These are phyloP conservation scores for Mus spretus DNA, from an alignment of 2,797 vertebrate genomes.

Conservation along the genomic window DNA sequence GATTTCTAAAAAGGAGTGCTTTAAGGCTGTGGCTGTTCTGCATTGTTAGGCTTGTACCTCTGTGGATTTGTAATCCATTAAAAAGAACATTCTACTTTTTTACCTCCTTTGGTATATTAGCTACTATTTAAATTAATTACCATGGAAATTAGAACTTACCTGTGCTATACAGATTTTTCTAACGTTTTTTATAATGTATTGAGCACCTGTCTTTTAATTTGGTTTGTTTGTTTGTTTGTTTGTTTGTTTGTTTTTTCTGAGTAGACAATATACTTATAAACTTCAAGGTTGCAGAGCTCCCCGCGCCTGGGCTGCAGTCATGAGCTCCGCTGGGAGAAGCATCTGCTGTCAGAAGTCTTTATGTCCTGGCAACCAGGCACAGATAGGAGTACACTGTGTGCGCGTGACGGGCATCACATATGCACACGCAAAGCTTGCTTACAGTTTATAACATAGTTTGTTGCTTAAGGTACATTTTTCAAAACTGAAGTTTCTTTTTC, in stretches of 20 bases:
- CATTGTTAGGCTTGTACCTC: not conserved
- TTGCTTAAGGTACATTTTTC: not conserved
- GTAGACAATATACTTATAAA: slow-evolving; percentile 16
- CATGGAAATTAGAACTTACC: not conserved
- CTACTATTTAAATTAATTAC: slow-evolving; percentile 43
- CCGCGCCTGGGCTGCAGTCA: not conserved
- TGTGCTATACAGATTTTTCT: not conserved
- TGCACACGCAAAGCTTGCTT: not conserved
- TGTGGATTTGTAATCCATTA: slow-evolving; percentile 7
- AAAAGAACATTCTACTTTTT: slow-evolving; percentile 28
- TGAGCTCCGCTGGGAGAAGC: not conserved
- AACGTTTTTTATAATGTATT: not conserved
- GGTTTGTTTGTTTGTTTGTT: not conserved
- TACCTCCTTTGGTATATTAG: not conserved
- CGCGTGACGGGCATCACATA: not conserved
- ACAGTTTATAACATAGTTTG: not conserved
- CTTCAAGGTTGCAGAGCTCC: not conserved
- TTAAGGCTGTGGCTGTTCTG: slow-evolving; percentile 13
- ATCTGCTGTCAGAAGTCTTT: not conserved
- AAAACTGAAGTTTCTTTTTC: slow-evolving; percentile 24
- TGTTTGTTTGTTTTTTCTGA: not conserved
- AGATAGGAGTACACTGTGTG: not conserved
- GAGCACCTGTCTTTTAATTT: slow-evolving; percentile 2
- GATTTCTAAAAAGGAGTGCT: slow-evolving; percentile 55
- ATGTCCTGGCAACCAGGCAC: not conserved